A percentile compares a stretch with the other conserved stretches of the same genome.
These are phyloP conservation scores for Electrophaes corylata DNA, from an alignment of 2,888 invertebrate species.

Conservation along the genomic window DNA sequence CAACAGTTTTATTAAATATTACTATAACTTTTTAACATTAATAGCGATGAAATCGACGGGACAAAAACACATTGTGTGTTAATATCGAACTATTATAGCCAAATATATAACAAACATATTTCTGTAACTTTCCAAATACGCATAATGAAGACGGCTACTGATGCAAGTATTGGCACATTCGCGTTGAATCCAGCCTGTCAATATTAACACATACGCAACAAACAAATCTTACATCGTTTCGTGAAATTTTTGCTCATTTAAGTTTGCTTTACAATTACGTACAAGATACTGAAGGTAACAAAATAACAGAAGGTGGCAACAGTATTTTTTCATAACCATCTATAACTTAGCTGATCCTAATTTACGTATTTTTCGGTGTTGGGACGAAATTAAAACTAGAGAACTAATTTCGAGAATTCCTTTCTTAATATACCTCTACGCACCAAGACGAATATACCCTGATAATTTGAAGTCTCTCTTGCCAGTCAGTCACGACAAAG, in stretches of 20 bases:
- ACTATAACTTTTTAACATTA: no score
- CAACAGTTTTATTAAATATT: no score
- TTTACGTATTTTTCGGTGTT: no score
- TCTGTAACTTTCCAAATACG: conserved; percentile 10
- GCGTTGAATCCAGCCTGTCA: conserved; percentile 7
- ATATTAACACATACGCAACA: conserved; percentile 17
- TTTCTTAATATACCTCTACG: no score
- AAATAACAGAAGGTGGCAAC: neutral
- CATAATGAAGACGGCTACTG: neutral
- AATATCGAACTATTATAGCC: neutral
- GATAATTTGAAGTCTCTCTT: no score
- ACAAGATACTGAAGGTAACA: neutral
- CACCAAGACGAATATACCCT: no score
- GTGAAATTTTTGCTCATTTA: conserved; percentile 11
- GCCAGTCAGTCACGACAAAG: no score
- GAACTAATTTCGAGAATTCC: no score
- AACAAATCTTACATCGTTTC: neutral
- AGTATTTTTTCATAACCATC: no score
- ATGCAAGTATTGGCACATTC: conserved; percentile 6
- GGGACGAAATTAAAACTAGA: no score
- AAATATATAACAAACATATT: conserved; percentile 3
- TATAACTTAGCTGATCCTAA: no score
- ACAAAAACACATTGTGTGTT: neutral
- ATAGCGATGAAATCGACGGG: neutral
- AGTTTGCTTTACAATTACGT: conserved; percentile 6